Evolutionary conservation across 2,888 invertebrate species (phyloP), one percentile per base, ranked within the genome.

Genomic region (Sphaerophoria rueppellii): DNA sequence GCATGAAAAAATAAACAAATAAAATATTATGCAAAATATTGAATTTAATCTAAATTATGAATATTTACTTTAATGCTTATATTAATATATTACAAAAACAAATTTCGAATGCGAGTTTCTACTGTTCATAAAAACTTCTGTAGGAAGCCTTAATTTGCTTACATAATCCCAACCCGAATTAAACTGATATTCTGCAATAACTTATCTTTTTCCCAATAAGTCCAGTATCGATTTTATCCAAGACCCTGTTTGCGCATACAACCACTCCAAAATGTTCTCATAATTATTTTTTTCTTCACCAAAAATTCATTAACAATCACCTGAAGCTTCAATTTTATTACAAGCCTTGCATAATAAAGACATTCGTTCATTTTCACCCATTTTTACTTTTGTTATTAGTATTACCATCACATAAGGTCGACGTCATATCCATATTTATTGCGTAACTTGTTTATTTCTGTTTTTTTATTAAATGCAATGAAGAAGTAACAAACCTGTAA

Each of bases 261-360:
- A 6, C 12, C 4, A 9, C 12, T 9, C 58, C 63, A 50, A 71
- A 61, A 75, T 16, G 24, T 32, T 32, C 43, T 37, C 24, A 24
- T 34, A 72, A 74, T 43, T 57, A 4, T 67, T 63, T 48, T 76
- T 35, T 35, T 14, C 35, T 52, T 37, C 16, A 12, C 6, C 65
- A 65, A 3, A 67, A 67, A 67, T 67, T 85, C 85, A 85, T 85
- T 85, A 70, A 85, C 77, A 85, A 76, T 85, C 74, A 74, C 81
- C 85, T 74, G 81, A 73, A 58, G 63, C 24, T 81, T 73, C 85
- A 85, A 81, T 85, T 24, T 24, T 24, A 24, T 1, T 81, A 76
- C 72, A 58, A 40, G 14, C 46, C 69, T 85, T 85, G 69, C 70
- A 76, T 70, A 85, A 85, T 35, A 24, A 61, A 24, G 9, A 34